Conservation (phyloP, 1,140 invertebrate species). For the Ceratoteleas bidentatus region DNA sequence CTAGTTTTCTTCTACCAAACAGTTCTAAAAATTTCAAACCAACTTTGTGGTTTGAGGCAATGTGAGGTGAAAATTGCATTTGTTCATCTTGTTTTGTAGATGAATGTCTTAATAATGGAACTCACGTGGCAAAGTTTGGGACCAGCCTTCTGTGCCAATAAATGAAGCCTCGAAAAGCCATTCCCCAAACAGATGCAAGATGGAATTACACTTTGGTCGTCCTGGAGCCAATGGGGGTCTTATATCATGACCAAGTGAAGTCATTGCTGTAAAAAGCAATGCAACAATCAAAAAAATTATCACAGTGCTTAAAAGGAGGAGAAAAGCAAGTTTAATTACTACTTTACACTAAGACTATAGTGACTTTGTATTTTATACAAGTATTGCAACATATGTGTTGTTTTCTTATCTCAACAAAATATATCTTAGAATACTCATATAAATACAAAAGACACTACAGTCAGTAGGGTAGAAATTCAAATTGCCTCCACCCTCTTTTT, state of each 20-base stretch:
- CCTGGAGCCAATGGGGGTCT: slow-evolving; percentile 86
- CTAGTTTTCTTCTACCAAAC: not conserved
- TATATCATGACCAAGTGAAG: slow-evolving; percentile 82
- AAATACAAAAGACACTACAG: not conserved
- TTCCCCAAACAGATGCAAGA: slow-evolving; percentile 96
- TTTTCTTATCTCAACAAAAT: no score
- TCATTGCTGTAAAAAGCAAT: slow-evolving; percentile 74
- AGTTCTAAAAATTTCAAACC: no score
- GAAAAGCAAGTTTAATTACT: no score
- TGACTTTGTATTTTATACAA: no score
- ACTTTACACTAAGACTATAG: no score
- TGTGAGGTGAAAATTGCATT: no score
- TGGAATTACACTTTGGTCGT: slow-evolving; percentile 94
- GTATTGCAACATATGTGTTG: no score
- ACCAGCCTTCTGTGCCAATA: slow-evolving; percentile 87
- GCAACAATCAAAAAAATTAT: no score
- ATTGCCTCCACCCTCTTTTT: not conserved
- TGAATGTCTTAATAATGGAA: not conserved
- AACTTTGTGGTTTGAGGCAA: no score
- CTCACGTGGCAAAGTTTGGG: slow-evolving; percentile 82
- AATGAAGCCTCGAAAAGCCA: slow-evolving; percentile 98
- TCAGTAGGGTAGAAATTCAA: not conserved
- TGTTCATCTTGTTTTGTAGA: no score
- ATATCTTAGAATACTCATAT: not conserved
- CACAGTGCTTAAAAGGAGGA: no score